Evolutionary conservation across 2,797 vertebrate genomes (phyloP), one percentile per base, ranked within the genome.

Genomic region (Acestrorhynchus altus): DNA sequence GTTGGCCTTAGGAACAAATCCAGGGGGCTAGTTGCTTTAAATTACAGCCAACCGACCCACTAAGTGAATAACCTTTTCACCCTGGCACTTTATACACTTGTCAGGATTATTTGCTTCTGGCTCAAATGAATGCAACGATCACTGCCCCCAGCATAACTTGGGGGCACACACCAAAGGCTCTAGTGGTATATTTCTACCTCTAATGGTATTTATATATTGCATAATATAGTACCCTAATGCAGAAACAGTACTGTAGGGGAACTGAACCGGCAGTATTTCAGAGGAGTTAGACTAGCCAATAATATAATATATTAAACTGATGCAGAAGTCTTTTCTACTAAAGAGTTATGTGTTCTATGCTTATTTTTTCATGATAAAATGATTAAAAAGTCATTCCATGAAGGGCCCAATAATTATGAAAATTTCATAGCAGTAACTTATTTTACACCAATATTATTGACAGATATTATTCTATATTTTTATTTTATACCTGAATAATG

Each of bases 31-130:
- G 88, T 93, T 92, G 91, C 88, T 93, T 92, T 93, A 92, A 93
- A 93, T 93, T 91, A 92, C 90, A 91, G 86, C 88, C 73, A 81
- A 83, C 87, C 83, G 57, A 79, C 72, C 83, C 87, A 91, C 80
- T 86, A 90, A 90, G 89, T 92, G 90, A 92, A 90, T 87, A 91
- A 91, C 91, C 91, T 87, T 80, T 86, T 89, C 86, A 92, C 88
- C 90, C 85, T 81, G 86, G 86, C 88, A 89, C 89, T 89, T 87
- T 84, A 89, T 86, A 87, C 85, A 87, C 76, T 82, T 86, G 85
- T 86, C 85, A 81, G 84, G 74, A 85, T 84, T 84, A 81, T 85
- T 81, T 64, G 46, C 65, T 77, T 68, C 77, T 56, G 40, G 72
- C 74, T 77, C 49, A 82, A 84, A 85, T 81, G 60, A 81, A 79